Base-by-base conservation (phyloP, 2,888 invertebrate species). In the Drosophila quasianomalipes region DNA sequence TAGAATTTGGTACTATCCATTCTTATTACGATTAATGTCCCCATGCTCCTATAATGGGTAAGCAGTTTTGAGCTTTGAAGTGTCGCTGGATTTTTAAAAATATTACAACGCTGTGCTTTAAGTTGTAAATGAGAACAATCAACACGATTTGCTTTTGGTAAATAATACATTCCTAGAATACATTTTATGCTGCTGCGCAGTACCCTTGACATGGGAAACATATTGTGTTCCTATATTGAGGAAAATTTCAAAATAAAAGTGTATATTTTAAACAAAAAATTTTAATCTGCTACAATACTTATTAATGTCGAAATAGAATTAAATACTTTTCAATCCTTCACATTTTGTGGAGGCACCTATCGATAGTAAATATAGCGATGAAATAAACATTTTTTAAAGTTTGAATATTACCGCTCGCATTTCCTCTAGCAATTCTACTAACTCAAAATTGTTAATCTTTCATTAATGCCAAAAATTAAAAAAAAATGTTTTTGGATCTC, bases 181-280 rank as follows among this genome's bases (percentile, higher is more conserved):
- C 37, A 28, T 71, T 35, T 57, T 22, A 39, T 19, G 55, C 47
- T 28, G 51, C 19, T 37, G 30, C 10, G 14, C 26, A 71, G 14
- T 31, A 57, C 10, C 22, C 60, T 75, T 71, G 59, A 35, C 30
- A 57, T 39, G 14, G 44, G 37, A 60, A 65, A 37, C 74, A 75
- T 74, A 31, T 37, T 69, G 31, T 37, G 19, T 55, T 35, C 12
- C 37, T n/a, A 49, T n/a, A 19, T 41, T 5, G 14, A 5, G 1
- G 22, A 14, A 31, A 39, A 39, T 19, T 3, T 16, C 30, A 49
- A 47, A 53, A 49, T 33, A 49, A 14, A 49, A 53, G 6, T 22
- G 4, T 28, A 28, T 28, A 19, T 16, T 30, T 14, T 26, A 1
- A 30, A 26, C 3, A 37, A 12, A 26, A 19, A 33, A 9, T 16